Conservation (phyloP, 2,113 vertebrate species). For the Nasalis larvatus region DNA sequence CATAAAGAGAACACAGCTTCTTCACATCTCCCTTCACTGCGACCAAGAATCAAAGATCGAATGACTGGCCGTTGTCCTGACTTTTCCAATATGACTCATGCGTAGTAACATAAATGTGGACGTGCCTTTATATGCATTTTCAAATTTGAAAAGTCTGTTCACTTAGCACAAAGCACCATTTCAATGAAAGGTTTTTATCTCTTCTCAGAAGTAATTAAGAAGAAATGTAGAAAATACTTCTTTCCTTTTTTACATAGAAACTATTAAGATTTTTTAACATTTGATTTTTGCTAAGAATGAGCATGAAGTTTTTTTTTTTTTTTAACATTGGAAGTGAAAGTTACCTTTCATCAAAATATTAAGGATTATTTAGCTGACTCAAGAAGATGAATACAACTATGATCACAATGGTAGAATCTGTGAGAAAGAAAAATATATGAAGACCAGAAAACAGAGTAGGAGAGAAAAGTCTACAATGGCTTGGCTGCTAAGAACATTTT, state of each 20-base stretch:
- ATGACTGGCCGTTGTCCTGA: background rate
- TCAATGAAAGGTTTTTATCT: background rate
- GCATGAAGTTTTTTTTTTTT: background rate
- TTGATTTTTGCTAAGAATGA: background rate
- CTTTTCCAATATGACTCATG: background rate
- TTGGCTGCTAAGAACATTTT: background rate
- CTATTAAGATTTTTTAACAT: background rate
- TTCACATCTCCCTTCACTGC: background rate
- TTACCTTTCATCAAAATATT: background rate
- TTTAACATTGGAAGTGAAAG: background rate
- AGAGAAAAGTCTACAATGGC: background rate
- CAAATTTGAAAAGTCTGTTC: background rate
- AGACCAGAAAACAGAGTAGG: background rate
- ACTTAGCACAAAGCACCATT: background rate
- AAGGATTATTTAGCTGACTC: background rate
- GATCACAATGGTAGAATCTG: background rate
- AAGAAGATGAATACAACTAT: conserved; percentile 30
- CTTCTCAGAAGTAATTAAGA: background rate
- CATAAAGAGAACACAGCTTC: background rate
- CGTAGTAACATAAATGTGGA: background rate
- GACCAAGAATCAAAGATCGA: background rate
- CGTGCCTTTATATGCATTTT: background rate
- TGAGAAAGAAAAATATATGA: conserved; percentile 20
- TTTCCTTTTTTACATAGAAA: conserved; percentile 29
- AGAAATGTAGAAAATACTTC: background rate